Evolutionary conservation across 2,797 vertebrate species (phyloP), one percentile per base, ranked within the genome.

Genomic region (Anas capensis): DNA sequence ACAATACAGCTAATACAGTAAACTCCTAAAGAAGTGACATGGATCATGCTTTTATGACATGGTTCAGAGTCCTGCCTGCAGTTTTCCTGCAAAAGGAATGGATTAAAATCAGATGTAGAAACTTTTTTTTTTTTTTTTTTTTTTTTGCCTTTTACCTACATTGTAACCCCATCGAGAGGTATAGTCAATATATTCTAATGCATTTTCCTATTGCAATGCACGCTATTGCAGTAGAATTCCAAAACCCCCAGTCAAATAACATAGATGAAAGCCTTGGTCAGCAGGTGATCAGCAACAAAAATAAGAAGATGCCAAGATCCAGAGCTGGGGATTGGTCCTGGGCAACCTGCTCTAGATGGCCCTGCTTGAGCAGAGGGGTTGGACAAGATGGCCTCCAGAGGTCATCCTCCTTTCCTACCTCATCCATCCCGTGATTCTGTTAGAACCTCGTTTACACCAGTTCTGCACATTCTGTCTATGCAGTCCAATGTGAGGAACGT

Each of bases 401-500:
- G 29, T 29, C 46, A 13, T 23, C 21, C 11, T 48, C 17, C 53
- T 26, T 54, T 54, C 53, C 17, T 4, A 54, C 27, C 27, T 54
- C 29, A 54, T 54, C 53, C 29, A 31, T 54, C 18, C 53, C 19
- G 17, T 31, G 29, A 54, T 54, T 54, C 53, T 18, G 16, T 73
- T 80, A 70, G 64, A 66, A 48, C n/a, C 19, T 36, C n/a, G 4
- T 36, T 92, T 66, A 33, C 5, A 14, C 5, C 71, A 80, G 21
- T 27, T 49, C 60, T 72, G 27, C 18, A 8, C 40, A 9, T 57
- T 70, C 53, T 68, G 3, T 49, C 8, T 56, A 80, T 68, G 24
- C 70, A 81, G 42, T 36, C 0, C 0, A 40, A 14, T 10, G 0
- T 4, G 21, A 65, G 54, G 21, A 79, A 73, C 18, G 31, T 3